These are phyloP conservation scores for Camelus bactrianus DNA, from an alignment of 2,113 vertebrate genomes.

Conservation along the genomic window DNA sequence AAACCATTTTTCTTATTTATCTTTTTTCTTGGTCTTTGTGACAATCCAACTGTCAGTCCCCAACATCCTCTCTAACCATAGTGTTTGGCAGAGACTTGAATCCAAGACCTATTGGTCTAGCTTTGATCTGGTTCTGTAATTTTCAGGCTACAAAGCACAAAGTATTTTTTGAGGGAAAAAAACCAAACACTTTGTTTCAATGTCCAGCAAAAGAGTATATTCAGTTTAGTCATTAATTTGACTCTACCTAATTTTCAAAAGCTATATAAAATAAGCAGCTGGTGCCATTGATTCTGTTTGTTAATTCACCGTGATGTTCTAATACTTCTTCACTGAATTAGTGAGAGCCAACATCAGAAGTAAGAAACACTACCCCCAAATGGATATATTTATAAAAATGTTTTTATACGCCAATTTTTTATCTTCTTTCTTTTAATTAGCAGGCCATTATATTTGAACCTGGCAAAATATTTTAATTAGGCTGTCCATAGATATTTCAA, in stretches of 20 bases:
- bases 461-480: slow-evolving; percentile 78
- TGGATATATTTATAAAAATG: slow-evolving; percentile 50
- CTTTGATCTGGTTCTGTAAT: slow-evolving; percentile 35
- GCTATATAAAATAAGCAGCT: not conserved
- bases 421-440: slow-evolving; percentile 74
- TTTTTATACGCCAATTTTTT: slow-evolving; percentile 60
- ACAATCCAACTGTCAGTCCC: not conserved
- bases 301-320: not conserved
- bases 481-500: slow-evolving; percentile 66
- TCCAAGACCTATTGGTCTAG: not conserved
- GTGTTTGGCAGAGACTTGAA: slow-evolving; percentile 14
- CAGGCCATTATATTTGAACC: slow-evolving; percentile 58
- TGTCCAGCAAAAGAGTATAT: not conserved
- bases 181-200: not conserved
- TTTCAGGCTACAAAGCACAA: not conserved
- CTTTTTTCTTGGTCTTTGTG: not conserved
- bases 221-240: slow-evolving; percentile 2
- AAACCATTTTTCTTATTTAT: not conserved
- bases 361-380: slow-evolving; percentile 20
- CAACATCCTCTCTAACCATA: not conserved
- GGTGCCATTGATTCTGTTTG: not conserved
- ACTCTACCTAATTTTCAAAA: slow-evolving; percentile 21
- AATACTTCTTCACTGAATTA: slow-evolving; percentile 5
- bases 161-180: not conserved
- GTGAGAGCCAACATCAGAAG: slow-evolving; percentile 21